Percentiles rank a stretch among this genome's conserved stretches.
These are phyloP conservation scores for Phortica variegata DNA, from an alignment of 1,140 invertebrate species.

Conservation along the genomic window DNA sequence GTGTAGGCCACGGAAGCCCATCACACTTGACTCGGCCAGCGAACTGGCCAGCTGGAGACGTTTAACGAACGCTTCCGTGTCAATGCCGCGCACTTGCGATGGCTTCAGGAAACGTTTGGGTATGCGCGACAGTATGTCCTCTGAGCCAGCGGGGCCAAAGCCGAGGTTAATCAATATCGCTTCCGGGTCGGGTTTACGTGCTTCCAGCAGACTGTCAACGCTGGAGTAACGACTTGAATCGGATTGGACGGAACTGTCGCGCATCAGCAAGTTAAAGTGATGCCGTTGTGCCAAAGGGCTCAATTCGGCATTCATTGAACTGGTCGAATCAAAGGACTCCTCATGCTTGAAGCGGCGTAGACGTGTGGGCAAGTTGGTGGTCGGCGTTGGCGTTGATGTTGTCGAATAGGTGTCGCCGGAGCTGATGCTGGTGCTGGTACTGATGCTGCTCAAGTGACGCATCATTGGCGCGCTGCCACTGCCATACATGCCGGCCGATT, in stretches of 20 bases:
- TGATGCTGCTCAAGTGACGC: constrained; percentile 14
- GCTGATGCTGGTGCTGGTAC: constrained; percentile 3
- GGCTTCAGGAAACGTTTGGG: constrained; percentile 66
- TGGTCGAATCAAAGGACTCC: constrained; percentile 45
- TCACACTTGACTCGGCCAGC: constrained; percentile 64
- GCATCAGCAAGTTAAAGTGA: constrained; percentile 47
- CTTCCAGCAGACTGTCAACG: constrained; percentile 70
- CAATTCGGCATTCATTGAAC: constrained; percentile 31
- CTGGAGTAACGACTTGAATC: constrained; percentile 72
- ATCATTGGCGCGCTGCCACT: constrained; percentile 10
- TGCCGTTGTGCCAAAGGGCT: constrained; percentile 35
- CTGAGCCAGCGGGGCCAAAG: constrained; percentile 61
- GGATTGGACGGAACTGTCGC: constrained; percentile 66
- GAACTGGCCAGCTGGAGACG: constrained; percentile 64
- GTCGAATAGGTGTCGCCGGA: not conserved
- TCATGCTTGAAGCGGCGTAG: constrained; percentile 38
- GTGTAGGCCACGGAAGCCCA: constrained; percentile 66
- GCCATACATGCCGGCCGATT: constrained; percentile 3
- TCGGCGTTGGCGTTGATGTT: not conserved
- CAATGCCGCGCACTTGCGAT: constrained; percentile 64
- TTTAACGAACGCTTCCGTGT: constrained; percentile 63
- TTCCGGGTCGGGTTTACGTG: constrained; percentile 69
- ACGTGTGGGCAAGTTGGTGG: not conserved
- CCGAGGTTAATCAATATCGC: constrained; percentile 68
- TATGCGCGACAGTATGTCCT: constrained; percentile 61